phyloP scores from a whole-genome alignment of 2,797 vertebrate species.

The Leptodactylus fallax region DNA sequence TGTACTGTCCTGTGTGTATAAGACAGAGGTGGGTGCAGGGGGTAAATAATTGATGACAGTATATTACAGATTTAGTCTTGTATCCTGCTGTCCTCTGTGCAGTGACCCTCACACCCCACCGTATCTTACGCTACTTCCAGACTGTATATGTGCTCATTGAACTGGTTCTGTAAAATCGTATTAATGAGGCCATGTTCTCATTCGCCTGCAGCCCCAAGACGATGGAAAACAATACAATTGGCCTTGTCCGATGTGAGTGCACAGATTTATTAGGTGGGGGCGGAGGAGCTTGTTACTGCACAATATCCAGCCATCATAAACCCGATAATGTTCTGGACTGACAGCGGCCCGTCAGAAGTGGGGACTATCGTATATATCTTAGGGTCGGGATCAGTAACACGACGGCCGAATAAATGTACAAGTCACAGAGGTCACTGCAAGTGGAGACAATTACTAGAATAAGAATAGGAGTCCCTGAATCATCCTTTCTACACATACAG shows the following conservation, averaged over 20 bases:
- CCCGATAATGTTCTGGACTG: neutral
- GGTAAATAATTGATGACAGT: too few relatives aligned
- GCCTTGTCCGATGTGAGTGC: neutral
- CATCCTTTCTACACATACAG: too few relatives aligned
- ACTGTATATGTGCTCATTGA: neutral
- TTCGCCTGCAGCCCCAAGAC: neutral
- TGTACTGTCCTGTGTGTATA: too few relatives aligned
- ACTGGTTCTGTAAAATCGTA: conserved; percentile 2
- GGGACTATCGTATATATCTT: neutral
- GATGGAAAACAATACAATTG: conserved; percentile 4
- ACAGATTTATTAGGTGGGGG: conserved; percentile 13
- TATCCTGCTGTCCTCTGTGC: neutral
- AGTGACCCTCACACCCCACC: neutral
- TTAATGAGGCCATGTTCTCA: conserved; percentile 11
- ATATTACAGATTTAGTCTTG: too few relatives aligned
- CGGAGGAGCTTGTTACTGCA: neutral
- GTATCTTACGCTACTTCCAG: neutral
- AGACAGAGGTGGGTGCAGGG: too few relatives aligned
- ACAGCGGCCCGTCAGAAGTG: neutral
- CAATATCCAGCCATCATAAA: neutral
- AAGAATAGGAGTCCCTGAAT: too few relatives aligned
- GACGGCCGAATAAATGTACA: too few relatives aligned
- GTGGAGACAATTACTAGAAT: too few relatives aligned
- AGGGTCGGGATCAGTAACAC: neutral
- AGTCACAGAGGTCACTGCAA: too few relatives aligned